Conservation (phyloP, 1,140 invertebrate genomes). For the Sarcophaga bullata region DNA sequence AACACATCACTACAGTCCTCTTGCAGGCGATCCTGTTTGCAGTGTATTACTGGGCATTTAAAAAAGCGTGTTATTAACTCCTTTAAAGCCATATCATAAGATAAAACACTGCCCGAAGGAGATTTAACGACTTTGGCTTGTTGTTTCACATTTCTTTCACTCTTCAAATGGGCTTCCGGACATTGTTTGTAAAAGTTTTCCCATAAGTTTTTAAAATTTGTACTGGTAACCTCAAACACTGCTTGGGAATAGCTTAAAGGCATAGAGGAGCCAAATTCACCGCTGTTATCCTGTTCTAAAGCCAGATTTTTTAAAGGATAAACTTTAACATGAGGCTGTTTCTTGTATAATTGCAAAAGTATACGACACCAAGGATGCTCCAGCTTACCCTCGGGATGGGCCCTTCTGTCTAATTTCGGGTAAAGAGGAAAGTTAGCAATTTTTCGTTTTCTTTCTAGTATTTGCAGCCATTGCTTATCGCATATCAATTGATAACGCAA, state of each 20-base stretch:
- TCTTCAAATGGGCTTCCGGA: constrained; percentile 55
- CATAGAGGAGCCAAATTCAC: constrained; percentile 60
- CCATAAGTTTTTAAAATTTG: constrained; percentile 85
- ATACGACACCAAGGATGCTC: constrained; percentile 61
- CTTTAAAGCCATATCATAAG: constrained; percentile 73
- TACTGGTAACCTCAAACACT: constrained; percentile 81
- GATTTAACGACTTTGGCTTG: constrained; percentile 56
- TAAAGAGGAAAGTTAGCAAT: constrained; percentile 65
- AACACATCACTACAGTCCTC: constrained; percentile 41
- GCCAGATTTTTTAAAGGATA: constrained; percentile 75
- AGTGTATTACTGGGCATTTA: constrained; percentile 77
- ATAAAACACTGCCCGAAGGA: constrained; percentile 57
- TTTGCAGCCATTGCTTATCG: constrained; percentile 75
- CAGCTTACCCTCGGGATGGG: constrained; percentile 52
- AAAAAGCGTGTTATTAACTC: constrained; percentile 79
- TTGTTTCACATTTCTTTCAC: constrained; percentile 42
- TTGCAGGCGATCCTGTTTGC: constrained; percentile 66
- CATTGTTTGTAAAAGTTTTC: constrained; percentile 85
- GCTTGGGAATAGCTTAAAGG: constrained; percentile 80
- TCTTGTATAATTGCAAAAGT: constrained; percentile 65
- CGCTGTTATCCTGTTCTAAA: constrained; percentile 51
- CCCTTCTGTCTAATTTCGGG: constrained; percentile 62
- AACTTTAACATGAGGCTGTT: constrained; percentile 72
- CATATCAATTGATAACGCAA: constrained; percentile 72
- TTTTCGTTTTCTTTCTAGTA: constrained; percentile 69